Conservation (phyloP, 2,888 invertebrate species). For the Leptopilina drosophilae region DNA sequence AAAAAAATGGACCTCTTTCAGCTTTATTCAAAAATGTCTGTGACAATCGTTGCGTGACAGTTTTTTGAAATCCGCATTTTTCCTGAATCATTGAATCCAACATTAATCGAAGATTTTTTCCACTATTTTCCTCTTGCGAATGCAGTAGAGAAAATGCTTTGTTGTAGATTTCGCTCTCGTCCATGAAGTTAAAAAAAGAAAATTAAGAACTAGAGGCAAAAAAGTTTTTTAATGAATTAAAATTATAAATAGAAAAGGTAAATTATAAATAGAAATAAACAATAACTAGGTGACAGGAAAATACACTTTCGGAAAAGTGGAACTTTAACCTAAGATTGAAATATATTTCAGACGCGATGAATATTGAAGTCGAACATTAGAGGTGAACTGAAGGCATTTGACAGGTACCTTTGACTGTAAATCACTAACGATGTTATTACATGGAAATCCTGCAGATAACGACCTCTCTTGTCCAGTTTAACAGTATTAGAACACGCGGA, state of each 20-base stretch:
- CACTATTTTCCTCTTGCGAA: background rate
- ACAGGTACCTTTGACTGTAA: slow-evolving; percentile 33
- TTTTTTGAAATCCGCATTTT: slow-evolving; percentile 12
- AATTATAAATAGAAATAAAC: too few species aligned
- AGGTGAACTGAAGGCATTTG: slow-evolving; percentile 3
- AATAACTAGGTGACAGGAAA: background rate
- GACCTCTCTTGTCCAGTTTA: slow-evolving; percentile 22
- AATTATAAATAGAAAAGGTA: too few species aligned
- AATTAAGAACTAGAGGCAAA: background rate
- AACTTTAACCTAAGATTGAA: background rate
- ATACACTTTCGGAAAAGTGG: background rate
- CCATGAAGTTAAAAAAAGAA: slow-evolving; percentile 7
- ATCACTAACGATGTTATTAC: slow-evolving; percentile 33
- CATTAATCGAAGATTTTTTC: slow-evolving; percentile 8
- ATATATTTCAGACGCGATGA: background rate
- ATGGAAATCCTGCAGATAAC: slow-evolving; percentile 36
- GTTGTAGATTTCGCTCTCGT: background rate
- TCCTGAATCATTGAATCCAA: slow-evolving; percentile 4
- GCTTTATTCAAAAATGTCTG: background rate
- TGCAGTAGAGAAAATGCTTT: slow-evolving; percentile 14
- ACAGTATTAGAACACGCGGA: slow-evolving; percentile 20
- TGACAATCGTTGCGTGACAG: background rate
- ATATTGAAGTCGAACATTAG: background rate
- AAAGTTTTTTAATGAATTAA: background rate
- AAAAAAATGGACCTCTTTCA: background rate